Evolutionary conservation across 2,888 invertebrate species (phyloP).

Genomic region (Luffia ferchaultella): DNA sequence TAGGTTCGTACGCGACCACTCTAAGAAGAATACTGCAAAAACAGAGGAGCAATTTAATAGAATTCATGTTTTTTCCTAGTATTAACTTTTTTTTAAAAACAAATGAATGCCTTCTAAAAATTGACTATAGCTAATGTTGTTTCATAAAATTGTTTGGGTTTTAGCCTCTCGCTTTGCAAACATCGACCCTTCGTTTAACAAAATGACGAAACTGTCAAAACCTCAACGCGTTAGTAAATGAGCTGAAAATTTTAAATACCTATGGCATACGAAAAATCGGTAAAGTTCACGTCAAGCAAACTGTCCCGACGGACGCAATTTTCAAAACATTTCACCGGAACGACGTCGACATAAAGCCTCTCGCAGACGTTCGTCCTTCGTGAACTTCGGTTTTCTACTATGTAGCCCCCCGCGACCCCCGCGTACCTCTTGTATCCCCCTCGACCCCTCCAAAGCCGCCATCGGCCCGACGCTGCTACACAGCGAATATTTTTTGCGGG

Average conservation of each 20-base stretch:
- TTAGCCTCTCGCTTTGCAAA: too few relatives aligned
- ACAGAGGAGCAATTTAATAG: too few relatives aligned
- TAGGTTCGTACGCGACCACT: too few relatives aligned
- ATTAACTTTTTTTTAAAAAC: too few relatives aligned
- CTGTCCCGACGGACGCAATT: constrained; percentile 14
- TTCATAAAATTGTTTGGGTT: too few relatives aligned
- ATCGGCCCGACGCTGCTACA: constrained; percentile 26
- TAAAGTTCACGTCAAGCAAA: constrained; percentile 8
- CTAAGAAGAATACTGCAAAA: too few relatives aligned
- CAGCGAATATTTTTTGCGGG: constrained; percentile 60
- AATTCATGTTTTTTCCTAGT: too few relatives aligned
- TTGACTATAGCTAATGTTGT: too few relatives aligned
- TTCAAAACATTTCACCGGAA: constrained; percentile 14
- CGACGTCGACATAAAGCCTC: constrained; percentile 16
- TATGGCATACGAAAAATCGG: not conserved
- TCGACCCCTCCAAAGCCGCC: constrained; percentile 24
- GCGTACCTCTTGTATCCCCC: constrained; percentile 19
- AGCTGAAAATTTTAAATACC: not conserved
- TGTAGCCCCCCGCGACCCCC: constrained; percentile 25
- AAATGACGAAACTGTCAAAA: not conserved
- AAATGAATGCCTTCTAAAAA: too few relatives aligned
- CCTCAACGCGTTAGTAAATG: not conserved
- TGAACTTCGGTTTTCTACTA: constrained; percentile 22
- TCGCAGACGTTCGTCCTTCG: constrained; percentile 25
- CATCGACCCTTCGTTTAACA: not conserved